These are phyloP conservation scores for Acanthopagrus latus DNA, from an alignment of 2,797 vertebrate genomes.

Conservation along the genomic window DNA sequence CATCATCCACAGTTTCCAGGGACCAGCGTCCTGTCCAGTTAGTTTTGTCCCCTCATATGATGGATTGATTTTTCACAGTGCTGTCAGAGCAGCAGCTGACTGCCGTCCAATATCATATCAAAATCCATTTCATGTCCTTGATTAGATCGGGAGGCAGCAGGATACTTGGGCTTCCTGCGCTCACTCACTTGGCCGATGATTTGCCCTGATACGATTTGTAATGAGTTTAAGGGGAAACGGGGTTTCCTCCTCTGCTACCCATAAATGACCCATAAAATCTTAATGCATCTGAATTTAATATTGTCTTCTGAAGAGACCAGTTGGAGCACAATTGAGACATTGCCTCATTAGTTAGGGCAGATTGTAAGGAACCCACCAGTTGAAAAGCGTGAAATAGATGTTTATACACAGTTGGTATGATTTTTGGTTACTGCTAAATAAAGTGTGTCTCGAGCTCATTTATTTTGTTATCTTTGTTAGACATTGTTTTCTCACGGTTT, in stretches of 20 bases:
- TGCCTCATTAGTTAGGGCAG: slow-evolving; percentile 22
- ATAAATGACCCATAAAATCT: slow-evolving; percentile 50
- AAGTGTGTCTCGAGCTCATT: neutral
- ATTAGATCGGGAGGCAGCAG: slow-evolving; percentile 57
- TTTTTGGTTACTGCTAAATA: neutral
- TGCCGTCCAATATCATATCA: slow-evolving; percentile 42
- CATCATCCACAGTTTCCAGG: slow-evolving; percentile 16
- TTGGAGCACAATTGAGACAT: neutral
- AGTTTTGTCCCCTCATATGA: slow-evolving; percentile 36
- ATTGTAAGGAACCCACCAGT: slow-evolving; percentile 30
- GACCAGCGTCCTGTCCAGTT: slow-evolving; percentile 30
- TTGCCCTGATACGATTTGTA: slow-evolving; percentile 53
- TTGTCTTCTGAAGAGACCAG: slow-evolving; percentile 24
- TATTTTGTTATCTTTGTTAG: neutral
- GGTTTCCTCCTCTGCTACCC: slow-evolving; percentile 43
- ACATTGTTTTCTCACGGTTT: neutral
- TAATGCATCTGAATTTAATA: slow-evolving; percentile 57
- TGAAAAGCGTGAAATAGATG: neutral
- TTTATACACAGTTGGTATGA: neutral
- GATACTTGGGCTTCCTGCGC: slow-evolving; percentile 53
- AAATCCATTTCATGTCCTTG: slow-evolving; percentile 55
- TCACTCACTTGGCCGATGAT: slow-evolving; percentile 33
- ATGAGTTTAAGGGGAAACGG: slow-evolving; percentile 50
- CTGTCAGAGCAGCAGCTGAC: slow-evolving; percentile 31
- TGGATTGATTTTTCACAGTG: slow-evolving; percentile 44